Conservation (phyloP, 2,113 vertebrate genomes). For the Lathamus discolor region DNA sequence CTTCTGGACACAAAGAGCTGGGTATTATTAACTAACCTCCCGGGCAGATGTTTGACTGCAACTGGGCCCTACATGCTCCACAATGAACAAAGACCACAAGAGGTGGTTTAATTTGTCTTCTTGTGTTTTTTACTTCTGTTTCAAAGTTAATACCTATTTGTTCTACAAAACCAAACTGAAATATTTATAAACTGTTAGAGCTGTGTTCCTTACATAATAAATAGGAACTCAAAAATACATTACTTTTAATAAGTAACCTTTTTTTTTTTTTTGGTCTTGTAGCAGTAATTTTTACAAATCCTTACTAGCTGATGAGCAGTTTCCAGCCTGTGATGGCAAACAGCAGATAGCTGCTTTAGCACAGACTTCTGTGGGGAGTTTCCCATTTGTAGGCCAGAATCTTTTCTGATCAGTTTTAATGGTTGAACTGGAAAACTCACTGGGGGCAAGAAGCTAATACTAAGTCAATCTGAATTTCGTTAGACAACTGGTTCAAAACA, state of each 20-base stretch:
- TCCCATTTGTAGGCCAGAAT: not conserved
- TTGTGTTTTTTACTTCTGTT: not conserved
- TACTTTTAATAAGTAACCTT: not conserved
- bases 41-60: not conserved
- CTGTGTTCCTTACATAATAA: not conserved
- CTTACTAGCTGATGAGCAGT: not conserved
- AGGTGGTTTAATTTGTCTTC: not conserved
- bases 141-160: not conserved
- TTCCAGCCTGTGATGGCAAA: not conserved
- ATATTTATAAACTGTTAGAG: not conserved
- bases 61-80: not conserved
- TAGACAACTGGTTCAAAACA: not conserved
- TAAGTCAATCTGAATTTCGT: not conserved
- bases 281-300: not conserved
- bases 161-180: not conserved
- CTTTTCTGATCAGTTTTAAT: not conserved
- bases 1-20: not conserved
- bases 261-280: not conserved
- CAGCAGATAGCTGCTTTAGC: not conserved
- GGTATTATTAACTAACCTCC: not conserved
- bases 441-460: not conserved
- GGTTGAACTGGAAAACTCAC: not conserved
- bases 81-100: not conserved
- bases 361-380: not conserved
- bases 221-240: not conserved